Conservation (phyloP, 1,140 invertebrate species). For the Diorhabda carinulata region DNA sequence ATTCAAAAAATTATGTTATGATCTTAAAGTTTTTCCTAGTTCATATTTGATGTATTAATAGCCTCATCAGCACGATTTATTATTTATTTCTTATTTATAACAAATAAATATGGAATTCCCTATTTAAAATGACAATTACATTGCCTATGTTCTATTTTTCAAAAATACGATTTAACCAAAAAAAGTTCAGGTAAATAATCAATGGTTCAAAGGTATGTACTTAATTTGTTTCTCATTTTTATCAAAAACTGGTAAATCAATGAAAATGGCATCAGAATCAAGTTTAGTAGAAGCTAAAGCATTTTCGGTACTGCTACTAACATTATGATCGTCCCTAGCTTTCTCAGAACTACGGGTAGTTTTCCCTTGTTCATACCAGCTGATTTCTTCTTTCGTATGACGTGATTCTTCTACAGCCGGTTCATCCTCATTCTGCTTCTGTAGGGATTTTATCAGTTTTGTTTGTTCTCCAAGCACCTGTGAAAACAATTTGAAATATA, state of each 20-base stretch:
- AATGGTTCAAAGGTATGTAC: slow-evolving; percentile 40
- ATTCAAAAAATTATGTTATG: too few relatives aligned
- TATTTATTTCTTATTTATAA: too few relatives aligned
- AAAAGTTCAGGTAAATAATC: not conserved
- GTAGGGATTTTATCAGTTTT: not conserved
- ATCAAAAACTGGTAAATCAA: slow-evolving; percentile 45
- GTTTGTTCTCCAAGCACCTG: not conserved
- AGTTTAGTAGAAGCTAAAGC: slow-evolving; percentile 14
- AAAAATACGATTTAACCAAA: too few relatives aligned
- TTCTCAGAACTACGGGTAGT: slow-evolving; percentile 16
- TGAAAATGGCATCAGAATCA: slow-evolving; percentile 37
- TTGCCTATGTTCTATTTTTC: too few relatives aligned
- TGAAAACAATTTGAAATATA: not conserved
- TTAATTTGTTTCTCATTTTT: slow-evolving; percentile 33
- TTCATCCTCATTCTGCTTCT: not conserved
- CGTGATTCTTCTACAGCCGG: not conserved
- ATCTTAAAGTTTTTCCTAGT: too few relatives aligned
- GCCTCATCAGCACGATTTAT: too few relatives aligned
- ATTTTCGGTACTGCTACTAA: slow-evolving; percentile 11
- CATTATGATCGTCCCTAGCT: slow-evolving; percentile 23
- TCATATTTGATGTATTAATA: too few relatives aligned
- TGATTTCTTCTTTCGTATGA: not conserved
- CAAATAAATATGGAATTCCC: too few relatives aligned
- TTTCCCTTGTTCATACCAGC: not conserved
- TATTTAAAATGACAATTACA: too few relatives aligned